These are phyloP conservation scores for Deilephila elpenor DNA, from an alignment of 2,888 invertebrate genomes.

Conservation along the genomic window DNA sequence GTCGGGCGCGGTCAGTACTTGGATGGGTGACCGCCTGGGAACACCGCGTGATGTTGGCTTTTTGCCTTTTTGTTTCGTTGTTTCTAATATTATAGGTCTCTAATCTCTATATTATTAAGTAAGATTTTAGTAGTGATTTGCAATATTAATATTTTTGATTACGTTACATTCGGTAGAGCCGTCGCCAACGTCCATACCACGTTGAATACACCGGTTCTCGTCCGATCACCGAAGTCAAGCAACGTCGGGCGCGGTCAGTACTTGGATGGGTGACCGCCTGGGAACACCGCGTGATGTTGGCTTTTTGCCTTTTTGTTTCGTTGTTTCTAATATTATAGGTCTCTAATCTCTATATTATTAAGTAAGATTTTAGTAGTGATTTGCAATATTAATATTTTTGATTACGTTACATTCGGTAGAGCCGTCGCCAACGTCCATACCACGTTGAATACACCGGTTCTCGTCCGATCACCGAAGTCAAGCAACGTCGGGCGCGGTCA, in stretches of 20 bases:
- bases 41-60: conserved; percentile 73
- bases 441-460: conserved; percentile 72
- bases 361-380: no score
- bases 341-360: no score
- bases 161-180: no score
- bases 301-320: conserved; percentile 52
- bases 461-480: conserved; percentile 78
- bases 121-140: no score
- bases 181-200: conserved; percentile 65
- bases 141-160: no score
- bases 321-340: no score
- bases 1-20: conserved; percentile 81
- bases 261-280: conserved; percentile 82
- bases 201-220: conserved; percentile 80
- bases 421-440: conserved; percentile 44
- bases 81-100: no score
- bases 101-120: no score
- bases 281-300: conserved; percentile 75
- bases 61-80: conserved; percentile 46
- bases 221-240: conserved; percentile 82
- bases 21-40: conserved; percentile 81
- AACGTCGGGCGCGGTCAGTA: conserved; percentile 80
- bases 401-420: no score
- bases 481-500: conserved; percentile 75
- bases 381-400: no score